Base-by-base conservation (phyloP, 1,140 invertebrate genomes). In the Temnothorax nylanderi region DNA sequence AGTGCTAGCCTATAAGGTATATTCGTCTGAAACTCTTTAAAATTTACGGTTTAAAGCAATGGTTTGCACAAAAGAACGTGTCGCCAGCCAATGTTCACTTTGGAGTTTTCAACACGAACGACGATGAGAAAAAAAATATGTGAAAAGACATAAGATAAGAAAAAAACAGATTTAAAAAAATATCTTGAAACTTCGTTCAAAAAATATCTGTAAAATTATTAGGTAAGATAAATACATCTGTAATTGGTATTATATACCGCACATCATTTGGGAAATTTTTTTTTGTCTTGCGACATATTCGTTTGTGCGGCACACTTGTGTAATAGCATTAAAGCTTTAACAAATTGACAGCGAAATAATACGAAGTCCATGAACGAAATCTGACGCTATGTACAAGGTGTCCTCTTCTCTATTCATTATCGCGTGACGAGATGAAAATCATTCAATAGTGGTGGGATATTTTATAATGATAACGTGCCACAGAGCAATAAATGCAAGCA, bases 231-330 rank as follows among this genome's bases (percentile, higher is more conserved):
- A 26, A 26, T 11, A 62, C 58, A 16, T 34, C 3, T 65, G 11
- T 44, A 67, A 44, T 62, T 41, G 64, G 26, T 26, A 26, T 26
- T 26, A n/a, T n/a, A n/a, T 47, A 69, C n/a, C 10, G 21, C 21
- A 11, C n/a, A 37, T 16, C 4, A 18, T 69, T 49, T 69, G 6
- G 11, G 4, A 5, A 44, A n/a, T n/a, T 8, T 2, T 47, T 44
- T 67, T 18, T 44, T 26, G 65, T 69, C 41, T 49, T 26, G 44
- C 41, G 65, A 69, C 71, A 72, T 51, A 34, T 72, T 72, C 69
- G 8, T 72, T 49, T 72, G 21, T 72, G 69, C 21, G 16, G 16
- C 26, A 26, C 26, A 26, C 26, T 26, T 26, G 26, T 1, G 26
- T 26, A 26, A 26, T 69, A 47, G 26, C n/a, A 69, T 44, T 69